Evolutionary conservation across 2,888 invertebrate genomes (phyloP), one percentile per base, ranked within the genome.

Genomic region (Steinernema carpocapsae): DNA sequence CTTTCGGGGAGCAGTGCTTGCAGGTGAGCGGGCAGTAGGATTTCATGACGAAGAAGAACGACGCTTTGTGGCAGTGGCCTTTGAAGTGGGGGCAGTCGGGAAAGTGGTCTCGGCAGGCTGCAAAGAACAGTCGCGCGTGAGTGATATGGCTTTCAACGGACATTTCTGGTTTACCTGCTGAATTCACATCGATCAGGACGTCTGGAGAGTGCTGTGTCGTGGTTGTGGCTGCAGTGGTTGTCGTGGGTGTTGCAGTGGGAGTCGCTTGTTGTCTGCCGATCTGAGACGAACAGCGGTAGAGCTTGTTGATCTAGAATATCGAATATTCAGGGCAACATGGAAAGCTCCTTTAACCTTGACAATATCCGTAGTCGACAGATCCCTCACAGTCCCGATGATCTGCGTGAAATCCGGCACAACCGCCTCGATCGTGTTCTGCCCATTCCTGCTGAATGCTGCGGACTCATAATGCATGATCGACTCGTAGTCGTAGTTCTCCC

Each of bases 21-120:
- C 87, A 87, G 24, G 87, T 86, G 71, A 76, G 75, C 17, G 86
- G 86, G 74, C 87, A 87, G 72, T 87, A 87, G 42, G 81, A 77
- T 74, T 87, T 87, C 87, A 87, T 87, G 46, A 87, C 85, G 74
- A 85, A 86, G 76, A 82, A 85, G 80, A 87, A 87, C 3, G 84
- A 85, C 6, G 83, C 82, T 52, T 83, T 81, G 14, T 80, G 77
- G 74, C 87, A 87, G 76, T 87, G 87, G 46, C 84, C 83, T 26
- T 81, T 75, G 79, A 87, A 87, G 70, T 83, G 82, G 6, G 86
- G 85, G 74, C 87, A 87, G 74, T 87, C 87, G 59, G 85, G 78
- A 72, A 87, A 87, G 64, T 86, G 84, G 74, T 87, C 87, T 4
- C 81, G 78, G 74, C 87, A 87, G 75, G 79, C 82, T 83, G 78